Evolutionary conservation across 2,113 vertebrate genomes (phyloP).

Genomic region (Rhinoptilus africanus): DNA sequence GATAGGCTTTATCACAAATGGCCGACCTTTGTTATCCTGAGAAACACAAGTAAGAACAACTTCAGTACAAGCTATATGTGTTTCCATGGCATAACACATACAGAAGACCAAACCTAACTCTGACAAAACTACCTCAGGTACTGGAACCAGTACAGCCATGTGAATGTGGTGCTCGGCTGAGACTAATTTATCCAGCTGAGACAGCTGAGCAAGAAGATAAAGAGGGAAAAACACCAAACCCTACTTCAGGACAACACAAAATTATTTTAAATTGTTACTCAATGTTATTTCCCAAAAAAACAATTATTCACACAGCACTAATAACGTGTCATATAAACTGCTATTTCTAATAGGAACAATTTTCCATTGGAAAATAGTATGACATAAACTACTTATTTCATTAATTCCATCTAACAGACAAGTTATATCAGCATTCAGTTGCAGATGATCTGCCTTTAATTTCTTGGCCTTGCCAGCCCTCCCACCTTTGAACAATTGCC

Average conservation of each 20-base stretch:
- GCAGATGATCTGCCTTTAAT: not conserved
- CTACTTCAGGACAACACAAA: not conserved
- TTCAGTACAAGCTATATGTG: not conserved
- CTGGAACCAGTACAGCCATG: not conserved
- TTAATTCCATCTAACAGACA: not conserved
- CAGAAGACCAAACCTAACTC: not conserved
- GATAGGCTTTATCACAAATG: conserved; percentile 83
- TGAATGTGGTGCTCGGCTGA: not conserved
- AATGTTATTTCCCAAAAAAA: not conserved
- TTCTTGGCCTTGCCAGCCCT: not conserved
- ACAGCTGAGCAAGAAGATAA: not conserved
- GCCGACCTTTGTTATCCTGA: conserved; percentile 81
- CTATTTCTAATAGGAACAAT: not conserved
- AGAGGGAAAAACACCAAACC: not conserved
- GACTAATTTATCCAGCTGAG: not conserved
- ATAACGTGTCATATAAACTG: not conserved
- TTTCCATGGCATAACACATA: not conserved
- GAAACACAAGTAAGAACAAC: not conserved
- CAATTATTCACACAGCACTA: not conserved
- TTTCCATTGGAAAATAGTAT: not conserved
- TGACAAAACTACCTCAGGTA: not conserved
- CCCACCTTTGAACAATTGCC: not conserved
- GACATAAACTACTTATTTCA: not conserved
- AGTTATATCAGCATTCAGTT: not conserved
- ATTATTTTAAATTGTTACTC: not conserved